phyloP scores from a whole-genome alignment of 2,797 vertebrate species.

The Orientallactaga sibirica region DNA sequence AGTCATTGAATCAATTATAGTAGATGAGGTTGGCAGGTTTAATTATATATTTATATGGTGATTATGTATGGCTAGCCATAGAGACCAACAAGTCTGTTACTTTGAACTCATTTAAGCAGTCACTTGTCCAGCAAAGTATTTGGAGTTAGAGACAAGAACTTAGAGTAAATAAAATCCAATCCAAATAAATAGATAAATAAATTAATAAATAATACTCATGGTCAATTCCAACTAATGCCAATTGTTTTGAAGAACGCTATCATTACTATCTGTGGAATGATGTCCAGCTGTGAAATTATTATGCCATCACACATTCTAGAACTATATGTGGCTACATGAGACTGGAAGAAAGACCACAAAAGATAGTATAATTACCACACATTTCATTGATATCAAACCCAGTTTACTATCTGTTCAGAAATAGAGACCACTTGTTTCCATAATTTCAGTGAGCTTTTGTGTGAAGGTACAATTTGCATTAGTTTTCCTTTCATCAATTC shows the following conservation, averaged over 20 bases:
- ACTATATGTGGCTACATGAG: slow-evolving; percentile 20
- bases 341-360: slow-evolving; percentile 38
- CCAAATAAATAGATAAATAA: slow-evolving; percentile 69
- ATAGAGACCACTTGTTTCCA: not conserved
- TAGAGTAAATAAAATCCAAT: slow-evolving; percentile 73
- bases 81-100: slow-evolving; percentile 88
- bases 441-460: slow-evolving; percentile 37
- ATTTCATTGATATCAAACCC: slow-evolving; percentile 59
- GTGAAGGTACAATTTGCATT: slow-evolving; percentile 21
- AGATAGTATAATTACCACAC: slow-evolving; percentile 64
- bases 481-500: slow-evolving; percentile 56
- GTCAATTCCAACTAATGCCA: slow-evolving; percentile 81
- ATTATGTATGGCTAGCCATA: slow-evolving; percentile 90
- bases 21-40: slow-evolving; percentile 93
- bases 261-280: slow-evolving; percentile 71
- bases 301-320: slow-evolving; percentile 34
- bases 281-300: slow-evolving; percentile 66
- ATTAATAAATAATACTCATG: slow-evolving; percentile 53
- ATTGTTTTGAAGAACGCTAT: slow-evolving; percentile 65
- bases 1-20: slow-evolving; percentile 93
- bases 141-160: slow-evolving; percentile 81
- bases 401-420: slow-evolving; percentile 63
- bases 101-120: slow-evolving; percentile 87
- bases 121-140: slow-evolving; percentile 88
- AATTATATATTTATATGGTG: slow-evolving; percentile 93